Percentiles rank a stretch among this genome's conserved stretches.
Evolutionary conservation across 2,113 vertebrate species (phyloP).

Genomic region (Larimichthys crocea): DNA sequence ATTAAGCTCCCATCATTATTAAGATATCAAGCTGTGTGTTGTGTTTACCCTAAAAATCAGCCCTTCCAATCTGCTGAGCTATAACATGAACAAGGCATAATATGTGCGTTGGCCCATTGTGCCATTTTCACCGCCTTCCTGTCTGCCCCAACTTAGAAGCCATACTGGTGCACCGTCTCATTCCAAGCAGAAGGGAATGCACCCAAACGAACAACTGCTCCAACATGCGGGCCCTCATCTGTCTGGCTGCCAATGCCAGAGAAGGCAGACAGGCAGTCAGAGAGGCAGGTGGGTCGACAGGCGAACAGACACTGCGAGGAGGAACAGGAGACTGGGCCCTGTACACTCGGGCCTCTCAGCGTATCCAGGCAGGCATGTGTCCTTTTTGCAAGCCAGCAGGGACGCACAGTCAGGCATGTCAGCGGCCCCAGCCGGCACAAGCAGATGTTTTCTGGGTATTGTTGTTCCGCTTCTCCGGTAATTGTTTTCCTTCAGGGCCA

Average conservation of each 20-base stretch:
- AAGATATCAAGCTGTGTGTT: not conserved
- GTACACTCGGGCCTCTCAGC: conserved; percentile 32
- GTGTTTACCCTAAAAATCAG: conserved; percentile 65
- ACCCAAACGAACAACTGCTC: conserved; percentile 79
- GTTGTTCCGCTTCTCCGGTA: conserved; percentile 77
- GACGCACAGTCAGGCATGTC: conserved; percentile 69
- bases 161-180: conserved; percentile 51
- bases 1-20: not conserved
- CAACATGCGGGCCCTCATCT: conserved; percentile 79
- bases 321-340: conserved; percentile 55
- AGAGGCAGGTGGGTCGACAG: conserved; percentile 70
- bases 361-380: conserved; percentile 68
- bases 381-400: conserved; percentile 73
- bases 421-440: conserved; percentile 69
- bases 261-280: conserved; percentile 57
- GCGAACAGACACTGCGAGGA: conserved; percentile 45
- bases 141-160: conserved; percentile 35
- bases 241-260: conserved; percentile 71
- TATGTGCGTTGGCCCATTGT: conserved; percentile 51
- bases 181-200: conserved; percentile 67
- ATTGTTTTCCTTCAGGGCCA: conserved; percentile 80
- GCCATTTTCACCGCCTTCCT: conserved; percentile 32
- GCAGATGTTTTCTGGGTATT: conserved; percentile 84
- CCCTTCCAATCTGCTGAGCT: conserved; percentile 36
- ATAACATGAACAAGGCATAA: conserved; percentile 52